phyloP scores from a whole-genome alignment of 2,888 invertebrate genomes.

The Metallyticus violacea region DNA sequence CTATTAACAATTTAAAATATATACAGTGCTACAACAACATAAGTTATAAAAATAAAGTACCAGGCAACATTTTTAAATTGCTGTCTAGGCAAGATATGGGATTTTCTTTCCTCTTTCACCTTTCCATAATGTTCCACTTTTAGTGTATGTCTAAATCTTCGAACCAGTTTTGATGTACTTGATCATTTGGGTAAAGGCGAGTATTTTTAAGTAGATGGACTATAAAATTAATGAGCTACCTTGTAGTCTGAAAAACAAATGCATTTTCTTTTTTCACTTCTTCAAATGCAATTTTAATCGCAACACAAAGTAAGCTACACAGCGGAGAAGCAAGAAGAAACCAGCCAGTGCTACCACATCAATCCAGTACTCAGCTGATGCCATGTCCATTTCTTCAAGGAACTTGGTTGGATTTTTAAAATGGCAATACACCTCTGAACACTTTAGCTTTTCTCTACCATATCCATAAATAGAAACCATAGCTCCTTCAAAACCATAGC shows the following conservation, averaged over 20 bases:
- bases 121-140: neutral
- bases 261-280: neutral
- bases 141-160: neutral
- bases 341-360: slow-evolving; percentile 79
- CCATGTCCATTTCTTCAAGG: slow-evolving; percentile 82
- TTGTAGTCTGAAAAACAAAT: neutral
- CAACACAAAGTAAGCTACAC: slow-evolving; percentile 79
- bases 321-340: slow-evolving; percentile 74
- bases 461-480: slow-evolving; percentile 50
- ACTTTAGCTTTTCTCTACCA: slow-evolving; percentile 48
- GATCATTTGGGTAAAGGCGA: neutral
- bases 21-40: neutral
- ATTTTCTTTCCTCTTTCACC: neutral
- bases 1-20: neutral
- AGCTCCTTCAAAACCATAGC: slow-evolving; percentile 53
- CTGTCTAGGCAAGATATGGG: neutral
- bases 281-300: slow-evolving; percentile 64
- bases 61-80: neutral
- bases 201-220: neutral
- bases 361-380: slow-evolving; percentile 60
- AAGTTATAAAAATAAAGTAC: neutral
- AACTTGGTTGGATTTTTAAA: slow-evolving; percentile 78
- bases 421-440: slow-evolving; percentile 66
- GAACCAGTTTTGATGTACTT: neutral
- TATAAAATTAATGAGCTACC: neutral